Percentiles rank a stretch among this genome's conserved stretches.
phyloP scores from a whole-genome alignment of 2,113 vertebrate species.

The Rhea pennata region DNA sequence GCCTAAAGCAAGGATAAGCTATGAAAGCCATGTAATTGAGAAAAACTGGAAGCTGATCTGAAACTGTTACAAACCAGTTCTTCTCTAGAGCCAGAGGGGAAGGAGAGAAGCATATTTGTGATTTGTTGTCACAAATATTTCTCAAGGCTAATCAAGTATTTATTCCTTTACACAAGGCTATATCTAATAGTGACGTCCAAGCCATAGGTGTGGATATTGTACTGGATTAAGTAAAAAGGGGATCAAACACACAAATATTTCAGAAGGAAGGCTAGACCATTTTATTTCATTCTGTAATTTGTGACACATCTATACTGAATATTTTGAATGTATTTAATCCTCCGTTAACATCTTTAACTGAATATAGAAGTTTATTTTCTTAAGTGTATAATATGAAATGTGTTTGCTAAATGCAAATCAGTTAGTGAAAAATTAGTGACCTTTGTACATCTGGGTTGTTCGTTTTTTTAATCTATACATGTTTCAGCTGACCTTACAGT shows the following conservation, averaged over 20 bases:
- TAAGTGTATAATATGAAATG: not conserved
- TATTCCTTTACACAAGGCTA: not conserved
- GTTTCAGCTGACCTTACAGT: not conserved
- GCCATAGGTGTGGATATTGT: not conserved
- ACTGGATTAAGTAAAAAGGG: not conserved
- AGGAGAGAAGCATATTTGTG: not conserved
- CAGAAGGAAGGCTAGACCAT: not conserved
- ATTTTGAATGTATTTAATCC: not conserved
- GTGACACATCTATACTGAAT: not conserved
- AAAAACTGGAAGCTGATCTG: not conserved
- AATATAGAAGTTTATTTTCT: not conserved
- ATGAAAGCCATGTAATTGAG: not conserved
- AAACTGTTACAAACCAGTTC: rapidly evolving
- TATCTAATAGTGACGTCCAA: not conserved
- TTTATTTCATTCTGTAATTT: not conserved
- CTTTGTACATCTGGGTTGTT: not conserved
- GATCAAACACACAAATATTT: not conserved
- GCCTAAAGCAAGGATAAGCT: not conserved
- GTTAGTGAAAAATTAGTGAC: not conserved
- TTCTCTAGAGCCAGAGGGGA: not conserved
- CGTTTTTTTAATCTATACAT: not conserved
- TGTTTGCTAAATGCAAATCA: not conserved
- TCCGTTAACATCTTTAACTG: not conserved
- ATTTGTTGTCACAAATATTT: not conserved
- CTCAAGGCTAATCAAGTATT: not conserved